Percentiles rank a stretch among this genome's conserved stretches.
phyloP scores from a whole-genome alignment of 2,888 invertebrate species.

The Platypus cylindrus region DNA sequence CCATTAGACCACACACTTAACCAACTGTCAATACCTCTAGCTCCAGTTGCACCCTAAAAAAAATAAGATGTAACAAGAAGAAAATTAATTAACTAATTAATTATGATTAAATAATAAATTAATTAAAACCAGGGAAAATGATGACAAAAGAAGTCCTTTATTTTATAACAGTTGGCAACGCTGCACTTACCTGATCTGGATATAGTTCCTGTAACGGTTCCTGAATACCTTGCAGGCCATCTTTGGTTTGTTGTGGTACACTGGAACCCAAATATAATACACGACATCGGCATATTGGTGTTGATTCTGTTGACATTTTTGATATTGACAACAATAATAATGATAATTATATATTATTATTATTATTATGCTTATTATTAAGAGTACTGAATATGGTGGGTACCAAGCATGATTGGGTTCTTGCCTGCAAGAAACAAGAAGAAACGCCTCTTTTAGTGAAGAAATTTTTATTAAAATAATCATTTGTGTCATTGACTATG shows the following conservation, averaged over 20 bases:
- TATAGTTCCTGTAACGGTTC: conserved; percentile 93
- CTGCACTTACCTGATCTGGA: conserved; percentile 55
- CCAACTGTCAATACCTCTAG: conserved; percentile 91
- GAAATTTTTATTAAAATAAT: too few species aligned
- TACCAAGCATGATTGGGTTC: too few species aligned
- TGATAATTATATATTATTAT: too few species aligned
- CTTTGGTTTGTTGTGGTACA: conserved; percentile 94
- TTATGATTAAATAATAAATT: neutral
- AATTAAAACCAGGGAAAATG: too few species aligned
- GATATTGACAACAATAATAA: too few species aligned
- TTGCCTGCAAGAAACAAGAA: too few species aligned
- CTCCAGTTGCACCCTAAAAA: conserved; percentile 58
- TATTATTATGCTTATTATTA: too few species aligned
- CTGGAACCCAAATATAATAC: conserved; percentile 94
- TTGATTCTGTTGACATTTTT: conserved; percentile 71
- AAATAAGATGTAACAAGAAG: conserved; percentile 1
- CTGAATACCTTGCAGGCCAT: conserved; percentile 93
- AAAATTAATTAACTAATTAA: neutral
- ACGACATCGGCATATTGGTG: conserved; percentile 91
- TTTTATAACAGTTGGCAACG: too few species aligned
- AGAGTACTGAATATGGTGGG: too few species aligned
- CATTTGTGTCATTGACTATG: too few species aligned
- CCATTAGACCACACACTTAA: conserved; percentile 96
- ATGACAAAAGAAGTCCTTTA: too few species aligned
- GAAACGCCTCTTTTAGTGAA: too few species aligned